Conservation (phyloP, 2,113 vertebrate genomes). For the Chloropsis cyanopogon region DNA sequence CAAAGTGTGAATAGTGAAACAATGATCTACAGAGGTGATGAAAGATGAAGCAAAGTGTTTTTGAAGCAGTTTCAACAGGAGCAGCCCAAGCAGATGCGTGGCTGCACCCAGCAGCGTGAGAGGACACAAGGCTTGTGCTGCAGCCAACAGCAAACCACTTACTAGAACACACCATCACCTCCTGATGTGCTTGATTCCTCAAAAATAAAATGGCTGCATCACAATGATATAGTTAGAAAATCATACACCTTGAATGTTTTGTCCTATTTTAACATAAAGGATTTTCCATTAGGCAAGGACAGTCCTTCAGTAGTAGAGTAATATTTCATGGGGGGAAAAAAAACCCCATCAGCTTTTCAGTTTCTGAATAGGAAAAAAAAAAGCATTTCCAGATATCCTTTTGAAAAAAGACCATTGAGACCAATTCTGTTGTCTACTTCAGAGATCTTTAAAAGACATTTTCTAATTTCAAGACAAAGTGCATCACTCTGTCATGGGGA, state of each 20-base stretch:
- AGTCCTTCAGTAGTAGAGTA: not conserved
- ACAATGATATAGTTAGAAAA: not conserved
- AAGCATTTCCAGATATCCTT: not conserved
- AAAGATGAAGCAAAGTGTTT: not conserved
- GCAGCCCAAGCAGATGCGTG: accelerated
- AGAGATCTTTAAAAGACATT: not conserved
- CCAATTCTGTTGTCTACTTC: not conserved
- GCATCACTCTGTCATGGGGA: not conserved
- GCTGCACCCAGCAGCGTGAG: accelerated
- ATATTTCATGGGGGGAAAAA: not conserved
- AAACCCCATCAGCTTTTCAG: accelerated
- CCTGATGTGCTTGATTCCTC: not conserved
- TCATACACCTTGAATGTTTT: not conserved
- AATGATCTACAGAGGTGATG: not conserved
- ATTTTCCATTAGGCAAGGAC: not conserved
- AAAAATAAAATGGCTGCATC: not conserved
- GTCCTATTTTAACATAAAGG: not conserved
- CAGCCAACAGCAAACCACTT: not conserved
- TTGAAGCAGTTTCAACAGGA: not conserved
- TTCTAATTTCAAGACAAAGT: not conserved
- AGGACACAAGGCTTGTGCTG: not conserved
- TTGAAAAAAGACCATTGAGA: not conserved
- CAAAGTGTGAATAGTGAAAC: not conserved
- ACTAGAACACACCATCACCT: not conserved
- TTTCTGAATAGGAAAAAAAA: not conserved